Conservation (phyloP, 2,113 vertebrate species). For the Oplegnathus fasciatus region DNA sequence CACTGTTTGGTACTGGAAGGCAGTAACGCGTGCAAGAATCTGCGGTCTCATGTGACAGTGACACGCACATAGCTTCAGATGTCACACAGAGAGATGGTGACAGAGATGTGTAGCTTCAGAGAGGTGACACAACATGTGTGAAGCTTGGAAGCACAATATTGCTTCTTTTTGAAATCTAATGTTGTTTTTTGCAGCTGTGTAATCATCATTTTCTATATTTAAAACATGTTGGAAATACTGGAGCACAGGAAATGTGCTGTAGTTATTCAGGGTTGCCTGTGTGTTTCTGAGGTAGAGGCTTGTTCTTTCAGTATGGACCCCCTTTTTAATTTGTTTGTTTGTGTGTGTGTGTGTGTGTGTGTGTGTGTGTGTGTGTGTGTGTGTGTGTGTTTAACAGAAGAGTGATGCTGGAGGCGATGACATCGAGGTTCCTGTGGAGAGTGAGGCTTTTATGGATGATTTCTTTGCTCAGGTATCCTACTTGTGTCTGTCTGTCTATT, state of each 20-base stretch:
- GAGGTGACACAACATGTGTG: too few species aligned
- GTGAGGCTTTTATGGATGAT: constrained; percentile 94
- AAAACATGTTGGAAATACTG: background rate
- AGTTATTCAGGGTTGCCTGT: background rate
- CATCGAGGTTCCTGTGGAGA: constrained; percentile 90
- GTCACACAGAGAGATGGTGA: too few species aligned
- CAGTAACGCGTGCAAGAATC: too few species aligned
- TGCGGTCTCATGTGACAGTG: background rate
- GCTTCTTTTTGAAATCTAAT: too few species aligned
- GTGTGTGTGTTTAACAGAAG: constrained; percentile 81
- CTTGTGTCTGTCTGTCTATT: background rate
- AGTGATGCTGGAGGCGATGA: constrained; percentile 87
- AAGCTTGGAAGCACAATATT: too few species aligned
- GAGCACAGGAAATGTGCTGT: background rate
- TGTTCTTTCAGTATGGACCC: background rate
- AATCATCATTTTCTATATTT: too few species aligned
- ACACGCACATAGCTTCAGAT: background rate
- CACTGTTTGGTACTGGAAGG: background rate
- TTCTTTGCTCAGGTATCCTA: constrained; percentile 91
- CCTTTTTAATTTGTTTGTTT: background rate
- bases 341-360: too few species aligned
- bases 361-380: background rate
- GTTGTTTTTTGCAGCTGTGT: background rate
- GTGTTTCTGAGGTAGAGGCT: background rate
- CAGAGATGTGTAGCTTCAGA: background rate